A percentile compares a stretch with the other conserved stretches of the same genome.
Conservation (phyloP, 1,140 invertebrate species). For the Phymorhynchus buccinoides region DNA sequence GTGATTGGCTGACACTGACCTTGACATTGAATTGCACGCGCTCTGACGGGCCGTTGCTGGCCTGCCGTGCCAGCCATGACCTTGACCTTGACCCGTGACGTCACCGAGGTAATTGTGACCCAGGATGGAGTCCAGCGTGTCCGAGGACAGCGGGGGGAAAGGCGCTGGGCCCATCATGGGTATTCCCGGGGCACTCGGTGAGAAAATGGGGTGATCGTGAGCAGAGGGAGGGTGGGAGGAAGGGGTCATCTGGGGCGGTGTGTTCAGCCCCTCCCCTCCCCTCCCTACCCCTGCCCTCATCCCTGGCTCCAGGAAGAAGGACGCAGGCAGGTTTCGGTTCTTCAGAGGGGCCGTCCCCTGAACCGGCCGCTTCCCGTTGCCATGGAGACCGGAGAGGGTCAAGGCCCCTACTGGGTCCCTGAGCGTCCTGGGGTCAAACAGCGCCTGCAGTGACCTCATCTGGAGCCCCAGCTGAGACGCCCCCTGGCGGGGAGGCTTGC, state of each 20-base stretch:
- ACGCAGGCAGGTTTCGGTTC: conserved; percentile 64
- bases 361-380: background rate
- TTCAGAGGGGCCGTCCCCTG: conserved; percentile 56
- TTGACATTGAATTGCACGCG: no score
- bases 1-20: no score
- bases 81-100: conserved; percentile 59
- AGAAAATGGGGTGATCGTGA: no score
- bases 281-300: conserved; percentile 6
- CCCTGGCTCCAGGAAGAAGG: conserved; percentile 66
- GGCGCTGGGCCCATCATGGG: background rate
- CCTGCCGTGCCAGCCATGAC: no score
- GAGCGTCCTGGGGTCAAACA: conserved; percentile 67
- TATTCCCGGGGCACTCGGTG: background rate
- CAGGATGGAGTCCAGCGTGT: conserved; percentile 20
- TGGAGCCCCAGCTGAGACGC: conserved; percentile 64
- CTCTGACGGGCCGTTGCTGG: conserved; percentile 56
- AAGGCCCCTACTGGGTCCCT: conserved; percentile 33
- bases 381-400: background rate
- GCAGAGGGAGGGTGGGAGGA: background rate
- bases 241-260: background rate
- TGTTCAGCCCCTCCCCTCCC: background rate
- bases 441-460: conserved; percentile 66
- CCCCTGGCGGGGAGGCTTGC: conserved; percentile 52
- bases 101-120: conserved; percentile 32
- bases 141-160: background rate